A percentile compares a stretch with the other conserved stretches of the same genome.
Conservation (phyloP, 2,888 invertebrate species). For the Salpingus planirostris region DNA sequence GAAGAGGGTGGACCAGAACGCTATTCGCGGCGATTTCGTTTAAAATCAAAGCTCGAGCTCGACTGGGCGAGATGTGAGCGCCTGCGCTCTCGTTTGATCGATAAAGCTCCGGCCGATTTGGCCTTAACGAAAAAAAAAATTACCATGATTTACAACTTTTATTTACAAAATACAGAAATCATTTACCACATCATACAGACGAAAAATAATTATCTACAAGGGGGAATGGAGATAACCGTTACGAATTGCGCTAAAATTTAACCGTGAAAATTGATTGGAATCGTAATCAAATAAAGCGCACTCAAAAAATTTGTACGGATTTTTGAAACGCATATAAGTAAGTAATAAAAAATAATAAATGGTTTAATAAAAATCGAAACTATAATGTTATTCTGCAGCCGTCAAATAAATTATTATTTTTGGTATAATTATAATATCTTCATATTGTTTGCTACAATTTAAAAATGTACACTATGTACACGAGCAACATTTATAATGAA, state of each 20-base stretch:
- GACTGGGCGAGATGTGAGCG: too few relatives aligned
- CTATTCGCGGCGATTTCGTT: too few relatives aligned
- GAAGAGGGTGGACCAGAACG: too few relatives aligned
- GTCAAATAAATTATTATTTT: conserved; percentile 26
- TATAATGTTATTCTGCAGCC: conserved; percentile 9
- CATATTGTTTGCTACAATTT: too few relatives aligned
- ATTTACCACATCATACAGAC: not conserved
- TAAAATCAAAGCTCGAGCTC: too few relatives aligned
- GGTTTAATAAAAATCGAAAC: too few relatives aligned
- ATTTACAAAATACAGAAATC: conserved; percentile 19
- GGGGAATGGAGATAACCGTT: conserved; percentile 8
- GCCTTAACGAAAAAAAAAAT: too few relatives aligned
- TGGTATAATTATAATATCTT: conserved; percentile 29
- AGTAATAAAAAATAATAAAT: conserved; percentile 7
- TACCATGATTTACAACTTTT: too few relatives aligned
- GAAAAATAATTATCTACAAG: conserved; percentile 1
- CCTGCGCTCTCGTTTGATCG: too few relatives aligned
- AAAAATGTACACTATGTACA: conserved; percentile 31
- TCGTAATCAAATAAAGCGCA: conserved; percentile 6
- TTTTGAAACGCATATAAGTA: conserved; percentile 1
- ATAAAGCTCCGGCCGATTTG: too few relatives aligned
- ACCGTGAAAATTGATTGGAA: not conserved
- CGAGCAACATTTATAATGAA: conserved; percentile 18
- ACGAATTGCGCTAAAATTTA: not conserved
- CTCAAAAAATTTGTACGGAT: conserved; percentile 5